These are phyloP conservation scores for Drepana falcataria DNA, from an alignment of 2,888 invertebrate species.

Conservation along the genomic window DNA sequence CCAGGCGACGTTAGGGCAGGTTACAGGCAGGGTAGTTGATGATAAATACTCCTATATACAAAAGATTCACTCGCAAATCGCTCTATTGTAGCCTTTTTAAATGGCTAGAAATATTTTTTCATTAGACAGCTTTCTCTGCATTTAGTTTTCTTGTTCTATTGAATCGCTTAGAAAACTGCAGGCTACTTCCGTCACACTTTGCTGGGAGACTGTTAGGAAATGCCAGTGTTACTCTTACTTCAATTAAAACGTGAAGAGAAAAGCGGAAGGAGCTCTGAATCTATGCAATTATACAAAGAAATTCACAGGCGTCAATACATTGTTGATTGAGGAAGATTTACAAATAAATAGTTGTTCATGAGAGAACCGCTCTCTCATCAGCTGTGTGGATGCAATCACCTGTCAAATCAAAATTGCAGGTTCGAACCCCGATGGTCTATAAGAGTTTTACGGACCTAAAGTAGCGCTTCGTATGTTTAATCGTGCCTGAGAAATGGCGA, in stretches of 20 bases:
- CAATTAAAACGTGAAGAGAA: conserved; percentile 35
- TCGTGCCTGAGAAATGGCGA: no score
- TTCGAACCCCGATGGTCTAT: no score
- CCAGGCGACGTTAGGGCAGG: no score
- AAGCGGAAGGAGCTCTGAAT: conserved; percentile 39
- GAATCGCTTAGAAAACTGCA: conserved; percentile 37
- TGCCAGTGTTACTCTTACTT: conserved; percentile 24
- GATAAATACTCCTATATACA: neutral
- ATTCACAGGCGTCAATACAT: no score
- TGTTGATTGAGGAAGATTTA: no score
- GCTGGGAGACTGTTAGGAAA: conserved; percentile 39
- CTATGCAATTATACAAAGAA: conserved; percentile 9
- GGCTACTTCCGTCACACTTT: conserved; percentile 44
- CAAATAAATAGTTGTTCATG: no score
- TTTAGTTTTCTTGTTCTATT: conserved; percentile 32
- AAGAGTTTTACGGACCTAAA: no score
- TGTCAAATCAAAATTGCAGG: no score
- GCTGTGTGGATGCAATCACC: no score
- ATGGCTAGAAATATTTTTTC: conserved; percentile 1
- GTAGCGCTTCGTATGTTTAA: no score
- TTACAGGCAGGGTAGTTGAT: no score
- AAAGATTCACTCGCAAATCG: conserved; percentile 3
- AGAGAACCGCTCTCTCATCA: no score
- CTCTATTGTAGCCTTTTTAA: neutral
- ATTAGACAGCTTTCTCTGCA: conserved; percentile 26